Evolutionary conservation across 2,797 vertebrate species (phyloP), one percentile per base, ranked within the genome.

Genomic region (Corythornis leucogaster): DNA sequence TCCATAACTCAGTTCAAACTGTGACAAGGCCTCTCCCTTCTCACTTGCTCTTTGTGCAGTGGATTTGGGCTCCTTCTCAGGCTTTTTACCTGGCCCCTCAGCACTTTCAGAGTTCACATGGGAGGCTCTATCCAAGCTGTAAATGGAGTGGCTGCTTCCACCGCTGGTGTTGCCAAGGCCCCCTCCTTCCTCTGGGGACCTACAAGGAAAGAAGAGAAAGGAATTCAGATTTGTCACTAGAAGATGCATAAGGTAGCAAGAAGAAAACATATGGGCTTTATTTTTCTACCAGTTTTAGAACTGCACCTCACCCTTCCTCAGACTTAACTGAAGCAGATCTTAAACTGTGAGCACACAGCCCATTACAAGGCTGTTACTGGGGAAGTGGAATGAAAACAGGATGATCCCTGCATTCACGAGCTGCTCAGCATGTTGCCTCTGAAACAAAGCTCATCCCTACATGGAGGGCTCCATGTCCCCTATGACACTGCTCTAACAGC

Each of bases 1-100:
- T 97, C 98, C 97, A 12, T 99, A 99, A 97, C 93, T 98, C 85
- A 99, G 97, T 86, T 99, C 99, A 61, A 99, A 99, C 78, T 98
- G 98, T 51, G 98, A 97, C 71, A 98, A 96, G 33, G 98, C 62
- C 78, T 99, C 99, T 3, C 97, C 95, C 57, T 98, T 97, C 54
- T 99, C 99, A 1, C 95, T 95, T 25, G 92, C 19, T 93, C 99
- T 98, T 78, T 98, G 97, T 2, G 89, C 40, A 16, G 97, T 94
- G 48, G 98, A 57, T 89, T 98, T 98, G 50, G 98, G 91, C 31
- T 99, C 99, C 85, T 99, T 98, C 78, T 99, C 99, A 8, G 96
- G 68, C 93, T 99, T 99, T 96, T 99, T 99, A 61, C 97, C 83
- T 13, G 98, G 91, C 45, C 97, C 97, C 59, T 99, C 97, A 5